A percentile compares a stretch with the other conserved stretches of the same genome.
phyloP scores from a whole-genome alignment of 1,140 invertebrate species.

The Gyrodactylus salaris region DNA sequence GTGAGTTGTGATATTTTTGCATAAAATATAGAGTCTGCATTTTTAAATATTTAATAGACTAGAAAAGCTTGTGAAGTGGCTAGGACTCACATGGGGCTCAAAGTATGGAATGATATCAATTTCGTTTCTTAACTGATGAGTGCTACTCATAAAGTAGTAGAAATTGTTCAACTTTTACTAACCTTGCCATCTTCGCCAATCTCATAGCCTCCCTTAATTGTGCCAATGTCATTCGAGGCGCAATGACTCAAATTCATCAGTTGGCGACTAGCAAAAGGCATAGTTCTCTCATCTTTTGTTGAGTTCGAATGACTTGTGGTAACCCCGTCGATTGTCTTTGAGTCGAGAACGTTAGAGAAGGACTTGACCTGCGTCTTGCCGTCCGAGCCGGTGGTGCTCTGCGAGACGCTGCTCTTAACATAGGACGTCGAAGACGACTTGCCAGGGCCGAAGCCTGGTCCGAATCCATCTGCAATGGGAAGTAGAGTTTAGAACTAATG shows the following conservation, averaged over 20 bases:
- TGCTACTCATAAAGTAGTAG: no score
- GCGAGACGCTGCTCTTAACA: neutral
- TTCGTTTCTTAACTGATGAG: no score
- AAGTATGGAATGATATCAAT: no score
- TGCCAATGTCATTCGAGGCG: neutral
- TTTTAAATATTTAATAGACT: no score
- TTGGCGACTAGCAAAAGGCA: neutral
- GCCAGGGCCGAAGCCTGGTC: neutral
- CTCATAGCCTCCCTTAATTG: neutral
- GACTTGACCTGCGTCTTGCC: neutral
- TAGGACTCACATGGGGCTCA: no score
- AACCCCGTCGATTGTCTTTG: neutral
- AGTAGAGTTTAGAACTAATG: no score
- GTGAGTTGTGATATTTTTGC: no score
- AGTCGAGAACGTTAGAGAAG: neutral
- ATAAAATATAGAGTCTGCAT: no score
- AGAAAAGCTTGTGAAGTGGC: no score
- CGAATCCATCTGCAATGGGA: no score
- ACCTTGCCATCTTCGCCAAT: neutral
- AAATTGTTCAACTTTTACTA: no score
- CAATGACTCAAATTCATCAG: neutral
- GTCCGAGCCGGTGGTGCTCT: neutral
- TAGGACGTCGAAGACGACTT: neutral
- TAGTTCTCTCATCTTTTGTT: neutral
- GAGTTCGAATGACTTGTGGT: neutral